Evolutionary conservation across 2,797 vertebrate species (phyloP).

Genomic region (Pristis pectinata): DNA sequence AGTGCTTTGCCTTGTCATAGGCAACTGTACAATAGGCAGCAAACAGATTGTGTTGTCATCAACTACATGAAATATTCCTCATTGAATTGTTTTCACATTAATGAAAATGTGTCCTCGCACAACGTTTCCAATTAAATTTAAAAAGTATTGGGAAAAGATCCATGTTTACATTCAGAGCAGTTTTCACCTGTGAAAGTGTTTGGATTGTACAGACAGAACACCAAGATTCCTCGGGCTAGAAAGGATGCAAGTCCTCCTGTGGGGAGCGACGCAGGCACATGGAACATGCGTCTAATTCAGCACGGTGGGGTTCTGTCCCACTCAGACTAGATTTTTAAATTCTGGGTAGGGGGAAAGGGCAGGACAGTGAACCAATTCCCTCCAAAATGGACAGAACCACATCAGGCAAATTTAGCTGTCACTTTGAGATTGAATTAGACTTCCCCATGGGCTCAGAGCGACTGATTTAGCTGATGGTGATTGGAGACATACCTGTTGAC

Average conservation of each 20-base stretch:
- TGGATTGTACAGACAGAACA: neutral
- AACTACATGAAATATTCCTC: no score
- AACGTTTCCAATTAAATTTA: neutral
- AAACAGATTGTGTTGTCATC: no score
- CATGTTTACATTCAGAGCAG: neutral
- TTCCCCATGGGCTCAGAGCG: neutral
- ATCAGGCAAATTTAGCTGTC: neutral
- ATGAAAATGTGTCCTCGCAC: neutral
- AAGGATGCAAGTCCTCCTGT: neutral
- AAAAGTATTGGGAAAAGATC: neutral
- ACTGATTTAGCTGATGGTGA: neutral
- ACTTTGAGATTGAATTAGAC: neutral
- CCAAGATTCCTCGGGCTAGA: neutral
- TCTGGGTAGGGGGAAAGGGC: neutral
- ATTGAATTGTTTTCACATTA: no score
- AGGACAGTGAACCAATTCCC: neutral
- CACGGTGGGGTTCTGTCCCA: neutral
- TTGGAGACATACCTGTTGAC: neutral
- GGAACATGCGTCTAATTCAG: neutral
- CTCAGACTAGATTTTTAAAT: neutral
- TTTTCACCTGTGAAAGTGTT: neutral
- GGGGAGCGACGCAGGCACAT: neutral
- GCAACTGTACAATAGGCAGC: no score
- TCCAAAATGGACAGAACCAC: neutral
- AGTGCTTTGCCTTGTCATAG: no score